Evolutionary conservation across 1,140 invertebrate genomes (phyloP).

Genomic region (Aradophagus sp.): DNA sequence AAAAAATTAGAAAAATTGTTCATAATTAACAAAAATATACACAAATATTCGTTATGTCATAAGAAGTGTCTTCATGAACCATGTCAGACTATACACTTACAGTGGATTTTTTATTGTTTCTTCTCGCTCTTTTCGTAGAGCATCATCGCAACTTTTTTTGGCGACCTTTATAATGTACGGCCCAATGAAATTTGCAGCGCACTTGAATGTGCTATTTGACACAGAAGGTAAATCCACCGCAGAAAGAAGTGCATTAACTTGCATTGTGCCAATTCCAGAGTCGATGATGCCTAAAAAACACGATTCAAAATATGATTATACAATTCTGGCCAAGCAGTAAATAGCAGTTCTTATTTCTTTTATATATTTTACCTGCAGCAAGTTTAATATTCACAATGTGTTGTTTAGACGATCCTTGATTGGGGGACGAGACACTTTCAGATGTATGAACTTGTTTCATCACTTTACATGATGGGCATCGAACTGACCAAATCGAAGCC

Average conservation of each 20-base stretch:
- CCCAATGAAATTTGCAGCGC: slow-evolving; percentile 13
- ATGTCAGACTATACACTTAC: too few relatives aligned
- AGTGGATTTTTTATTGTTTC: too few relatives aligned
- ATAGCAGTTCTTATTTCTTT: neutral
- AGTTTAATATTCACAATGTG: slow-evolving; percentile 14
- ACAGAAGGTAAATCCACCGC: slow-evolving; percentile 3
- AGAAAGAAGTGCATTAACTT: slow-evolving; percentile 6
- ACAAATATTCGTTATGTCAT: too few relatives aligned
- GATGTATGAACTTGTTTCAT: slow-evolving; percentile 3
- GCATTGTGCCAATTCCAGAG: slow-evolving; percentile 7
- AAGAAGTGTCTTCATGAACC: too few relatives aligned
- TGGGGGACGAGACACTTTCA: neutral
- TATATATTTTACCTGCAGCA: slow-evolving; percentile 14
- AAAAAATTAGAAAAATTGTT: too few relatives aligned
- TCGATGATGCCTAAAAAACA: slow-evolving; percentile 4
- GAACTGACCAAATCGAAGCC: slow-evolving; percentile 7
- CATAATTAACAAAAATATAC: too few relatives aligned
- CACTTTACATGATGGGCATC: slow-evolving; percentile 8
- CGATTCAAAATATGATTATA: neutral
- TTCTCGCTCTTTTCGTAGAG: slow-evolving; percentile 7
- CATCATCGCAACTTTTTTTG: slow-evolving; percentile 16
- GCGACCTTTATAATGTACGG: slow-evolving; percentile 4
- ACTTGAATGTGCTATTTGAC: slow-evolving; percentile 13
- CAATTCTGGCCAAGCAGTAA: slow-evolving; percentile 1
- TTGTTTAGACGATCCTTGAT: slow-evolving; percentile 1